These are phyloP conservation scores for Lynx canadensis DNA, from an alignment of 2,113 vertebrate genomes.

Conservation along the genomic window DNA sequence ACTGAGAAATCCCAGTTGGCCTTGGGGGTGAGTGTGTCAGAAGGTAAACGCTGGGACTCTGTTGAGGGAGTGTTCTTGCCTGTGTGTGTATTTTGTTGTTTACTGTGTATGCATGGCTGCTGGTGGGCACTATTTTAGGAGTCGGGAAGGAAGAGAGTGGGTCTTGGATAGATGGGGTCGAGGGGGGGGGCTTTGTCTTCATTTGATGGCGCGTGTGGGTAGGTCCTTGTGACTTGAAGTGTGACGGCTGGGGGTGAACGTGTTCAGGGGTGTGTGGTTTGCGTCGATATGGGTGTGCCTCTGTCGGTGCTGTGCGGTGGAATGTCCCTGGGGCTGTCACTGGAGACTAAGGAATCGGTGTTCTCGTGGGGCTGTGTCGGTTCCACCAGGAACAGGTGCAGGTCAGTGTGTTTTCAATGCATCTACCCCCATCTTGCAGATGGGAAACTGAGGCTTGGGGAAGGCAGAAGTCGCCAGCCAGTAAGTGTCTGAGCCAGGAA, in stretches of 20 bases:
- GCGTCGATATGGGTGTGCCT: neutral
- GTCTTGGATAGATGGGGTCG: neutral
- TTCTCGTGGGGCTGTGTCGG: fast-evolving
- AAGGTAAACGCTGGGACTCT: neutral
- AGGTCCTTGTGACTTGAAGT: neutral
- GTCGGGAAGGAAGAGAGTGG: neutral
- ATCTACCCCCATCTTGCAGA: neutral
- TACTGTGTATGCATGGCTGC: fast-evolving
- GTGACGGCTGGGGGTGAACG: neutral
- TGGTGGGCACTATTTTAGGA: fast-evolving
- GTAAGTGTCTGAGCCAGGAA: neutral
- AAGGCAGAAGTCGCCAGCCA: neutral
- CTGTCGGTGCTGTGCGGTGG: too few relatives aligned
- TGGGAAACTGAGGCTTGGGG: neutral
- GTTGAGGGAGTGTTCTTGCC: neutral
- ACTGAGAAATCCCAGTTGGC: neutral
- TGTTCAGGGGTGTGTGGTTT: neutral
- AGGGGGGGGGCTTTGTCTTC: too few relatives aligned
- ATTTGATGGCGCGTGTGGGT: neutral
- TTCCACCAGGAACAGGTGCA: fast-evolving
- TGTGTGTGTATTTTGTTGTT: too few relatives aligned
- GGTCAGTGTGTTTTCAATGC: neutral
- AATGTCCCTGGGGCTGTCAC: fast-evolving
- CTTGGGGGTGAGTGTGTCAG: neutral
- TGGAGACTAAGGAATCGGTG: neutral